Percentiles rank a stretch among this genome's conserved stretches.
These are phyloP conservation scores for Orchesella flavescens DNA, from an alignment of 2,888 invertebrate genomes.

Conservation along the genomic window DNA sequence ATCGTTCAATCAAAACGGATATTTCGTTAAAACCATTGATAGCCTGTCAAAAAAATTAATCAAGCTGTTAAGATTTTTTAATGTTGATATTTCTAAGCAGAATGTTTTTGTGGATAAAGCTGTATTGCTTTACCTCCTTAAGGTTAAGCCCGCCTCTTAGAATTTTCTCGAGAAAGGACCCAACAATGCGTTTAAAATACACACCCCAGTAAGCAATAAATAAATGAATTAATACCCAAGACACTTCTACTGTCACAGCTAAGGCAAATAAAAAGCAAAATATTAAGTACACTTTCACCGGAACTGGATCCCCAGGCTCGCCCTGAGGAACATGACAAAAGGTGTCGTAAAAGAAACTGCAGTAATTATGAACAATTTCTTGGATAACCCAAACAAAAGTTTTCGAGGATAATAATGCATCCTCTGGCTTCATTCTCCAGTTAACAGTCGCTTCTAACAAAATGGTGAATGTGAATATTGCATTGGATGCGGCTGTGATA, in stretches of 20 bases:
- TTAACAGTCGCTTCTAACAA: neutral
- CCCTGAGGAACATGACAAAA: neutral
- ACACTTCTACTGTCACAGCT: neutral
- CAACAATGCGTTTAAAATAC: neutral
- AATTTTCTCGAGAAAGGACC: slow-evolving; percentile 6
- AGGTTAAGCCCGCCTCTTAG: neutral
- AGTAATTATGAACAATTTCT: neutral
- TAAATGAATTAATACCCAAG: slow-evolving; percentile 12
- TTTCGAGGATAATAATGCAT: neutral
- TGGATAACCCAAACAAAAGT: neutral
- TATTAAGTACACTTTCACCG: neutral
- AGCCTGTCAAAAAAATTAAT: slow-evolving; percentile 1
- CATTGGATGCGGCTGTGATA: neutral
- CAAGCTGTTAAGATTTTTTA: neutral
- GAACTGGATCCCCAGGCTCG: neutral
- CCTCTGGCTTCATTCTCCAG: neutral
- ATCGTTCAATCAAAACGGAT: neutral
- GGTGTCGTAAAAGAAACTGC: neutral
- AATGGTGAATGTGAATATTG: neutral
- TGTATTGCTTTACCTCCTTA: neutral
- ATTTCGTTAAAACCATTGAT: neutral
- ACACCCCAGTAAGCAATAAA: slow-evolving; percentile 15
- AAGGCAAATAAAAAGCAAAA: neutral
- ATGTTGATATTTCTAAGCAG: neutral
- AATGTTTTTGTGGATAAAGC: too few species aligned